Evolutionary conservation across 2,888 invertebrate species (phyloP).

Genomic region (Physocephala rufipes): DNA sequence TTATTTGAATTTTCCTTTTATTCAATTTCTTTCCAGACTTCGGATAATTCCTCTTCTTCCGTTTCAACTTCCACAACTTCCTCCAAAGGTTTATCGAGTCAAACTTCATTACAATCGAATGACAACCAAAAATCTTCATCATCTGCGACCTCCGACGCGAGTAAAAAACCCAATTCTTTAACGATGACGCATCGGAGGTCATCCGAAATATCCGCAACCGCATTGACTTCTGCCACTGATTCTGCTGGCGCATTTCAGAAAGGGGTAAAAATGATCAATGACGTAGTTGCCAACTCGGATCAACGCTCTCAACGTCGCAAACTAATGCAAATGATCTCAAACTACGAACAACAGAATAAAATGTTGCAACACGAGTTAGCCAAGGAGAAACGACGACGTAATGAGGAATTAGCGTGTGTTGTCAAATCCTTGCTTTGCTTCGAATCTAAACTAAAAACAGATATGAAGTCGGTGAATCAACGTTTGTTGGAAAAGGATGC

Average conservation of each 20-base stretch:
- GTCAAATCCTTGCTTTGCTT: slow-evolving; percentile 63
- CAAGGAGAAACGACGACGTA: slow-evolving; percentile 62
- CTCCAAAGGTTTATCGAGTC: slow-evolving; percentile 32
- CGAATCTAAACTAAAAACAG: slow-evolving; percentile 63
- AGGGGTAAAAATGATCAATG: background rate
- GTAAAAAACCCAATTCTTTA: slow-evolving; percentile 38
- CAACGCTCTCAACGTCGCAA: slow-evolving; percentile 55
- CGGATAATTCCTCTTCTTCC: slow-evolving; percentile 57
- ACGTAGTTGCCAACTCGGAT: slow-evolving; percentile 44
- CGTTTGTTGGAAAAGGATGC: slow-evolving; percentile 61
- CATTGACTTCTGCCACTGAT: background rate
- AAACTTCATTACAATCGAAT: slow-evolving; percentile 49
- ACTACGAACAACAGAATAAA: slow-evolving; percentile 62
- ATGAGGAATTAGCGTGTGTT: slow-evolving; percentile 63
- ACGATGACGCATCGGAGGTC: slow-evolving; percentile 30
- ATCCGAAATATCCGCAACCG: slow-evolving; percentile 9
- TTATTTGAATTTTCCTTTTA: slow-evolving; percentile 9
- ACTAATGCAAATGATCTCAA: slow-evolving; percentile 59
- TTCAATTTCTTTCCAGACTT: slow-evolving; percentile 48
- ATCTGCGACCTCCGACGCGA: slow-evolving; percentile 51
- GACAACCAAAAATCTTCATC: slow-evolving; percentile 57
- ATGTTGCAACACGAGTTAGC: slow-evolving; percentile 60
- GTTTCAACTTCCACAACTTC: slow-evolving; percentile 45
- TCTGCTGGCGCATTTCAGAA: slow-evolving; percentile 1
- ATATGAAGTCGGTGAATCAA: slow-evolving; percentile 63